Base-by-base conservation (phyloP, 2,888 invertebrate species). In the Oligia fasciuncula region DNA sequence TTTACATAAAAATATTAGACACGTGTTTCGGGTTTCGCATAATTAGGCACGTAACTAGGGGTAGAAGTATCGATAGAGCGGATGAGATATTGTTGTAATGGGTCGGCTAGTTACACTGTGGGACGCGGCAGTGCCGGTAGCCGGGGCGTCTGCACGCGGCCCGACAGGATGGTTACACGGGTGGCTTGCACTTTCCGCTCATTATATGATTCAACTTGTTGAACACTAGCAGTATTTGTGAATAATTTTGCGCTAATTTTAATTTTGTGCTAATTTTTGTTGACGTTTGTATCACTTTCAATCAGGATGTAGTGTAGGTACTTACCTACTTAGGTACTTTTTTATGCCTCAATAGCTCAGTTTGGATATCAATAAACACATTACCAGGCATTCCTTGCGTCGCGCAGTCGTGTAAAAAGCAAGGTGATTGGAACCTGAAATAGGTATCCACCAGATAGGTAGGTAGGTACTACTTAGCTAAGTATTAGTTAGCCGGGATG, bases 151-250 rank as follows among this genome's bases (percentile, higher is more conserved):
- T 82, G 80, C 51, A 23, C 67, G 8, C 49, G 17, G 46, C 17
- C 19, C n/a, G 60, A 40, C 79, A 79, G 84, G 82, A 84, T 89
- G 89, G 88, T 92, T 89, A 89, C 81, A 87, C 73, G 91, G 67
- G 8, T 79, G 83, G 71, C 79, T 90, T 54, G 57, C 68, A 80
- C 73, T 82, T 88, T 84, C 88, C 66, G 69, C 67, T 73, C n/a
- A 2, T 11, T 71, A 67, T 11, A 49, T 60, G 29, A 75, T 76
- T 14, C 70, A 46, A 62, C 40, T 63, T n/a, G 14, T 49, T 77
- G 54, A 73, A 9, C 0, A n/a, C 23, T 23, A 62, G 46, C 49
- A 35, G 49, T 49, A 29, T n/a, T 19, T 51, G 35, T 40, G 57
- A 19, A 43, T 43, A 43, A 43, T 43, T 43, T 43, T 43, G 9